These are phyloP conservation scores for Squalus acanthias DNA, from an alignment of 2,797 vertebrate genomes.

Conservation along the genomic window DNA sequence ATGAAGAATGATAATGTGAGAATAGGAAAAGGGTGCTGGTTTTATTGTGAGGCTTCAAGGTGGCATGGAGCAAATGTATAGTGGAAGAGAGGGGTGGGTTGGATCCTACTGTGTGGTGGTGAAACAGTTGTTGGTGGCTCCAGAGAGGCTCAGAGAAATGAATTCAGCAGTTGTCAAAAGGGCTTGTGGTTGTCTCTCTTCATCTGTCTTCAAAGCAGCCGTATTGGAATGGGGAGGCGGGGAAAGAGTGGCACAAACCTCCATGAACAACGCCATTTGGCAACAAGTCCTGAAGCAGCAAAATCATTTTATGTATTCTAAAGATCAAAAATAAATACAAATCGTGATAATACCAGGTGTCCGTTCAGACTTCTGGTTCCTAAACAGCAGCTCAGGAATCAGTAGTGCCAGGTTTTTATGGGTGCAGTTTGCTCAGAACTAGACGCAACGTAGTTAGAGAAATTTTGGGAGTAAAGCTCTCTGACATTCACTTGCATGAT, in stretches of 20 bases:
- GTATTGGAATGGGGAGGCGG: neutral
- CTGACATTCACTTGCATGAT: neutral
- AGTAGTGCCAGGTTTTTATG: neutral
- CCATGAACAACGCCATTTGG: neutral
- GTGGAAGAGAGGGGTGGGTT: too few relatives aligned
- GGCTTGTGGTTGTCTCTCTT: too few relatives aligned
- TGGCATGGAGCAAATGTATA: neutral
- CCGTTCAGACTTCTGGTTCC: neutral
- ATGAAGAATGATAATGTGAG: neutral
- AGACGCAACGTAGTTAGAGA: neutral
- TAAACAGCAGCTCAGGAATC: neutral
- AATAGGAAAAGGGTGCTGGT: neutral
- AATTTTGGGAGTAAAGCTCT: neutral
- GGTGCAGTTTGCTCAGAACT: neutral
- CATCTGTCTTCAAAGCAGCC: too few relatives aligned
- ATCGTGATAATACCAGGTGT: neutral
- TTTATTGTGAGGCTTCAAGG: neutral
- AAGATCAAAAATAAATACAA: neutral
- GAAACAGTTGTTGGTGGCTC: neutral
- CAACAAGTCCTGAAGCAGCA: neutral
- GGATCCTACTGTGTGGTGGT: neutral
- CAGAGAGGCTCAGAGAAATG: neutral
- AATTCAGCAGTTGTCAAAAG: neutral
- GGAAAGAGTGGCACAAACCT: neutral
- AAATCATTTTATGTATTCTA: neutral